Evolutionary conservation across 2,113 vertebrate species (phyloP), one percentile per base, ranked within the genome.

Genomic region (Thalassarche chlororhynchos): DNA sequence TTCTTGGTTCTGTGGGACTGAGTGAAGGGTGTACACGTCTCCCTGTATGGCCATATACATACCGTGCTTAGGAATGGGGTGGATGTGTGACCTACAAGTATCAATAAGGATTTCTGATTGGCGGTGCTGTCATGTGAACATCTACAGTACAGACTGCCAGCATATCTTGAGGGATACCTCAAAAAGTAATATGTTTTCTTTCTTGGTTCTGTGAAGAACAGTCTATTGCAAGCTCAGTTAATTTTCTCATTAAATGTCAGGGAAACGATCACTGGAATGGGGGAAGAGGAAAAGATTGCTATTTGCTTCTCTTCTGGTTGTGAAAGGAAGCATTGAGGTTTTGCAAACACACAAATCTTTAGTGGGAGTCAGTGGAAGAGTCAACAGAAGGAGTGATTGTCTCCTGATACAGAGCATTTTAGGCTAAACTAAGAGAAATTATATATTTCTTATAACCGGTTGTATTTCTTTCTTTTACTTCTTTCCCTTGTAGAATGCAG

Each of bases 91-190:
- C 65, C 52, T 66, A 2, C 42, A n/a, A 3, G 0, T 23, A 31
- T 31, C 71, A n/a, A 2, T 29, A 64, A 66, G 18, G 34, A 40
- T 58, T 95, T 76, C 52, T 0, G 0, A 5, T 12, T 32, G 72
- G 34, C 0, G 0, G 2, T 47, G 28, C 51, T 79, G 36, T 52
- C 31, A 2, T 9, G 7, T 78, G 24, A 58, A 68, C 62, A 58
- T 7, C 57, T n/a, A 11, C 54, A 20, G 26, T 18, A 20, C 14
- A 58, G 36, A 46, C 12, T 69, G 19, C 7, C 38, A 64, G 8
- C 0, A 0, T 42, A 11, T 46, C 58, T 75, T 74, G 18, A 58
- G 77, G 44, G 51, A 31, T 79, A 12, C 66, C 38, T 71, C 31
- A 29, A 62, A 29, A 62, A 79, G 40, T 34, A 77, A 16, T 23